These are phyloP conservation scores for Protula sp. DNA, from an alignment of 2,888 invertebrate species.

Conservation along the genomic window DNA sequence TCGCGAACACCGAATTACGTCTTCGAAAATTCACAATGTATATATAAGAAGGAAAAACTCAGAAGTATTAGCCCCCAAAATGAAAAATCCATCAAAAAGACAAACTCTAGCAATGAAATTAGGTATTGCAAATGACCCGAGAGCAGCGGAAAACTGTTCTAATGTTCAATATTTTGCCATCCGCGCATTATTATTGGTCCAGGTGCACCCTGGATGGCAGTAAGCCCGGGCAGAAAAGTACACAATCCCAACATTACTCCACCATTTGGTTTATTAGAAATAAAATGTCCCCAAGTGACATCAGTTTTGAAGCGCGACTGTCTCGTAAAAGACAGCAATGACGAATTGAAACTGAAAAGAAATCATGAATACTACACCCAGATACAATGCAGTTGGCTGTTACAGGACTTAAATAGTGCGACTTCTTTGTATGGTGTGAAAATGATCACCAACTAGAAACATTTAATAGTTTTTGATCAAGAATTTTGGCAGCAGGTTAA, in stretches of 20 bases:
- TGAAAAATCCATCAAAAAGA: not conserved
- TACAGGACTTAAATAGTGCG: not conserved
- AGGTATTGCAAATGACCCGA: not conserved
- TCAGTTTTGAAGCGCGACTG: not conserved
- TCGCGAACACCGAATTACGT: not conserved
- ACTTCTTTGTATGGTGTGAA: conserved; percentile 5
- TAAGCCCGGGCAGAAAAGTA: not conserved
- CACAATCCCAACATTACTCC: not conserved
- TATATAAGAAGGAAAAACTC: not conserved
- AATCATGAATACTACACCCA: not conserved
- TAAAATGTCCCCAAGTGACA: not conserved
- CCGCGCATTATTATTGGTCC: not conserved
- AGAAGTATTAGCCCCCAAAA: not conserved
- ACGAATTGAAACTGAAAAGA: not conserved
- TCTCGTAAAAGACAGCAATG: not conserved
- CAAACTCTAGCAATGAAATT: not conserved
- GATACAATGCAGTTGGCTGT: not conserved
- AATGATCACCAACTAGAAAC: conserved; percentile 2
- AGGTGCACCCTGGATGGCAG: not conserved
- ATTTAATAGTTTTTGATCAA: conserved; percentile 1
- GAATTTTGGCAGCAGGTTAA: no score
- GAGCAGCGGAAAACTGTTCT: not conserved
- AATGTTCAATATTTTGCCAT: not conserved
- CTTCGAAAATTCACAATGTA: not conserved
- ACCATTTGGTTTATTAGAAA: conserved; percentile 1